Base-by-base conservation (phyloP, 2,113 vertebrate species). In the Myotis lucifugus region DNA sequence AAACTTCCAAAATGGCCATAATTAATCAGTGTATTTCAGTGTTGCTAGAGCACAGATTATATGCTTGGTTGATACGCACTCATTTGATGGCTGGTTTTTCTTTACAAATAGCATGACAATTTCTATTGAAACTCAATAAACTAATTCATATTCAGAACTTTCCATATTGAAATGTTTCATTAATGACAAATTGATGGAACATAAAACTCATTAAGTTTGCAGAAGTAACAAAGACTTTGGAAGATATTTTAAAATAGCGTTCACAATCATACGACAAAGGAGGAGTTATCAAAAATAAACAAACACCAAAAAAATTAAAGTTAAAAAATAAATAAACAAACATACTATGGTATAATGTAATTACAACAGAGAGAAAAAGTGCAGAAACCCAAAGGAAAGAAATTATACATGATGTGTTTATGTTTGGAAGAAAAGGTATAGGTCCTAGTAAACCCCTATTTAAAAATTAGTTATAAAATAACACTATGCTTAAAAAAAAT, bases 41-140 rank as follows among this genome's bases (percentile, higher is more conserved):
- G 15, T 32, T 93, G 48, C n/a, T 4, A 78, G 12, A 70, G n/a
- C 18, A 77, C 23, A 90, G 34, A 72, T 2, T n/a, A 27, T 54
- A 46, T 11, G 84, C 34, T 66, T 78, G 40, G 25, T 72, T 81
- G 85, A 66, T 23, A 70, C 2, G 17, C 48, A 59, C 9, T 81
- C 42, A 59, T 46, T 37, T 81, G 73, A 81, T 74, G 29, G 17
- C 17, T 88, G 21, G 11, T 46, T 73, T 87, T 93, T 74, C 56
- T 67, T 50, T 66, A 93, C 18, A 94, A 2, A 73, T 82, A 92
- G 50, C 15, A 50, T 37, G 64, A 70, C 18, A 84, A 70, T 76
- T 93, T 92, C 46, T 85, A 64, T 10, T 95, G 21, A 86, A 70
- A 77, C 70, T 73, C 78, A 93, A 85, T 66, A 54, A 13, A 76